Conservation (phyloP, 2,888 invertebrate species). For the Heteropelma amictum region DNA sequence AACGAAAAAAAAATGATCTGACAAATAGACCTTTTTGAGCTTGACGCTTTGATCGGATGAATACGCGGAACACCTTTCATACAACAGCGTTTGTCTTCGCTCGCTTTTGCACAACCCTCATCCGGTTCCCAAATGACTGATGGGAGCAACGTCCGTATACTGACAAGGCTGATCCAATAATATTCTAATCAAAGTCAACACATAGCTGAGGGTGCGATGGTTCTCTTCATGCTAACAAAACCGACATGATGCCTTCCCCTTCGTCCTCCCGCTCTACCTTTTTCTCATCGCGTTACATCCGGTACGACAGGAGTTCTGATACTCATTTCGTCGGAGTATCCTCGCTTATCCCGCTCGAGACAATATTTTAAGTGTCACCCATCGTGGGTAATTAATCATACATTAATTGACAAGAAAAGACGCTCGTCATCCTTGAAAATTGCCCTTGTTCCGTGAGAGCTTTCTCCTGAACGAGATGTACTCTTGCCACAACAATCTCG, state of each 20-base stretch:
- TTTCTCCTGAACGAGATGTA: neutral
- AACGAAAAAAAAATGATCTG: neutral
- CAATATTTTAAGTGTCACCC: slow-evolving; percentile 72
- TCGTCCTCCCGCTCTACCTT: neutral
- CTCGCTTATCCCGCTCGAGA: slow-evolving; percentile 19
- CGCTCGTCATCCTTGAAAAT: slow-evolving; percentile 70
- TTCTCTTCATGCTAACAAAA: slow-evolving; percentile 33
- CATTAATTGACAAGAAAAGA: slow-evolving; percentile 75
- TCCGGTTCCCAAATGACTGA: slow-evolving; percentile 12
- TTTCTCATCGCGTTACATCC: neutral
- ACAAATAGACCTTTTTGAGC: neutral
- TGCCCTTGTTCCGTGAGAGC: slow-evolving; percentile 61
- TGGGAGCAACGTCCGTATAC: slow-evolving; percentile 32
- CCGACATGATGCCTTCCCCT: neutral
- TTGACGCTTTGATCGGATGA: neutral
- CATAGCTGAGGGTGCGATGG: slow-evolving; percentile 34
- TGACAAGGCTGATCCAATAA: slow-evolving; percentile 54
- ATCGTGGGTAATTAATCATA: slow-evolving; percentile 71
- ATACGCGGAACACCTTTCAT: too few relatives aligned
- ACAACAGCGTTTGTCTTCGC: neutral
- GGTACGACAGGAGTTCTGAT: slow-evolving; percentile 14
- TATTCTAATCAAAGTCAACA: slow-evolving; percentile 55
- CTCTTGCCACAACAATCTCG: neutral
- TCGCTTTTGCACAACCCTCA: slow-evolving; percentile 4
- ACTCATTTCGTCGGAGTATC: slow-evolving; percentile 31